These are phyloP conservation scores for Tachina grossa DNA, from an alignment of 2,888 invertebrate genomes.

Conservation along the genomic window DNA sequence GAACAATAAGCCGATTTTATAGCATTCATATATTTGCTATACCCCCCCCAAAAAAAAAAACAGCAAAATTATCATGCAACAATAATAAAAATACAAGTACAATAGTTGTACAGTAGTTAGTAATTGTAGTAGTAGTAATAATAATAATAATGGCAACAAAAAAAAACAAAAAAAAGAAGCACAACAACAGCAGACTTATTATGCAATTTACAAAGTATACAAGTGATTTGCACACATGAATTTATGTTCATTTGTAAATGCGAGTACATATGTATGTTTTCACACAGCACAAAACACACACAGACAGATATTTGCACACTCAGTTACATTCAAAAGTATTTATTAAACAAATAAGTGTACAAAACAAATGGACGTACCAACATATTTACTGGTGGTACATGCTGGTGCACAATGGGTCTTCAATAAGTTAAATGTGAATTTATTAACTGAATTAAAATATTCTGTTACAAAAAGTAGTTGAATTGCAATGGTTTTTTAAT, in stretches of 20 bases:
- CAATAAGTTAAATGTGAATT: neutral
- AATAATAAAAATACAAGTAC: constrained; percentile 22
- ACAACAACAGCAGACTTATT: constrained; percentile 51
- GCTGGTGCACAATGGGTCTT: constrained; percentile 21
- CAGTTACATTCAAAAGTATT: constrained; percentile 38
- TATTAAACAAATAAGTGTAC: constrained; percentile 53
- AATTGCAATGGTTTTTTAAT: too few species aligned
- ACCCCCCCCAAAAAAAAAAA: constrained; percentile 2
- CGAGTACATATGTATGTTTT: neutral
- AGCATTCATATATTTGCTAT: constrained; percentile 40
- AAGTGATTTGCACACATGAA: constrained; percentile 1
- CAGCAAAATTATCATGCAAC: constrained; percentile 17
- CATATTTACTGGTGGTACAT: neutral
- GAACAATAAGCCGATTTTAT: constrained; percentile 65
- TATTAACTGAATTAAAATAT: too few species aligned
- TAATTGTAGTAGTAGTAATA: neutral
- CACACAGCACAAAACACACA: constrained; percentile 6
- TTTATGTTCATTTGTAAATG: neutral
- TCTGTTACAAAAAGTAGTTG: too few species aligned
- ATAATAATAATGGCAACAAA: constrained; percentile 32
- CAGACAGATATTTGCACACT: constrained; percentile 2
- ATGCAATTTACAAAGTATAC: constrained; percentile 58
- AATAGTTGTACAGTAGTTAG: constrained; percentile 1
- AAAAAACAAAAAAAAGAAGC: too few species aligned
- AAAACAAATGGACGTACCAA: constrained; percentile 39